Conservation (phyloP, 2,113 vertebrate genomes). For the Sinocyclocheilus maitianheensis region DNA sequence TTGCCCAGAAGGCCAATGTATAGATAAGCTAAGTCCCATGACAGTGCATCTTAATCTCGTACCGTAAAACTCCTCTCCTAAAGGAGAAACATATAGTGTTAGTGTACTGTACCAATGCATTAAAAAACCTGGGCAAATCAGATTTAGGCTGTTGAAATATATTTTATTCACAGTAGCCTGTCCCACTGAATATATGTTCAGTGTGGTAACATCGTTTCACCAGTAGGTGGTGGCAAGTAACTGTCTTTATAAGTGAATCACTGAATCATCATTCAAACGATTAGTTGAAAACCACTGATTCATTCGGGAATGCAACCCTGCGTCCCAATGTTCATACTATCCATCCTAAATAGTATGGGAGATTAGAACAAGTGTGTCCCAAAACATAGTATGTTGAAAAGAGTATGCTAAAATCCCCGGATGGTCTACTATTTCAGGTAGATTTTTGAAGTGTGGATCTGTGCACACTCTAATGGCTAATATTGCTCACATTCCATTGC, state of each 20-base stretch:
- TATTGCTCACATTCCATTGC: no score
- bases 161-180: background rate
- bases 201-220: background rate
- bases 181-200: background rate
- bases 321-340: no score
- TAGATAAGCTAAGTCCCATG: conserved; percentile 28
- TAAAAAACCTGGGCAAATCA: background rate
- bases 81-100: background rate
- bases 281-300: background rate
- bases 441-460: no score
- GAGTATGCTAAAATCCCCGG: no score
- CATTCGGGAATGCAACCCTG: no score
- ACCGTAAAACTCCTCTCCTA: conserved; percentile 8
- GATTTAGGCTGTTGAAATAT: background rate
- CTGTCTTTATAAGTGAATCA: background rate
- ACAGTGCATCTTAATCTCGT: background rate
- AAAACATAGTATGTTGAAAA: no score
- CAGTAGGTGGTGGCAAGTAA: background rate
- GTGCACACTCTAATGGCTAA: no score
- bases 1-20: background rate
- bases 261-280: background rate
- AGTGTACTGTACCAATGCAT: background rate
- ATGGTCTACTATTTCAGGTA: no score
- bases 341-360: no score
- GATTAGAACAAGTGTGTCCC: no score